Conservation (phyloP, 2,113 vertebrate genomes). For the Gallinago jamesoni region DNA sequence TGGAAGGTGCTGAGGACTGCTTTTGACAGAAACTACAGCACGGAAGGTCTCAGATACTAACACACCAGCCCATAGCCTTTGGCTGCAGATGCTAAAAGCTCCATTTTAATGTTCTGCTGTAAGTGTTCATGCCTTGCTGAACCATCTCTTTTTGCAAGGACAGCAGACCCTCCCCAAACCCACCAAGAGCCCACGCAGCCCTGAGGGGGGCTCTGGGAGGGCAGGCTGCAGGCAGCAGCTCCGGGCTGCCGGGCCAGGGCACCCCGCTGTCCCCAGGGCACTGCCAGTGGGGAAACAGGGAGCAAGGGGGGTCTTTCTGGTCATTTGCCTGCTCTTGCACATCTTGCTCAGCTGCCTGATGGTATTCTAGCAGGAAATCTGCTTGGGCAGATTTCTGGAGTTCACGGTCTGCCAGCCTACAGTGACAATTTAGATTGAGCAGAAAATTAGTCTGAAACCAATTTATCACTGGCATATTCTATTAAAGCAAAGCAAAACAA, state of each 20-base stretch:
- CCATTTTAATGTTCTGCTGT: neutral
- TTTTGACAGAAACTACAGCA: neutral
- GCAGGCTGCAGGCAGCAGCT: neutral
- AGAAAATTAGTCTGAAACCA: constrained; percentile 3
- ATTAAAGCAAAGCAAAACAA: constrained; percentile 9
- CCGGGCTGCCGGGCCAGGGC: neutral
- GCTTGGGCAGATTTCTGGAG: neutral
- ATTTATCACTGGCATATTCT: neutral
- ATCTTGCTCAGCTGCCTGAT: neutral
- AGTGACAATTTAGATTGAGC: neutral
- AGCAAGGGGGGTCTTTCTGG: neutral
- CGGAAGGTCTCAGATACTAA: neutral
- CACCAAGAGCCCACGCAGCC: neutral
- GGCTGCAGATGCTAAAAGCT: neutral
- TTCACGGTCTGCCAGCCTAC: neutral
- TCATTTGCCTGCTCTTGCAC: neutral
- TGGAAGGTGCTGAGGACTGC: neutral
- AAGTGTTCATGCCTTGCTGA: neutral
- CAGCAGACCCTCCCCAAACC: neutral
- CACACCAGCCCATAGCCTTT: neutral
- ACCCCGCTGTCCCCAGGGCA: fast-evolving
- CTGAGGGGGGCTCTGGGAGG: neutral
- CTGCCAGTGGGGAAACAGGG: fast-evolving
- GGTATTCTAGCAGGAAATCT: neutral
- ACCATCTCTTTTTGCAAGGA: neutral